Evolutionary conservation across 2,888 invertebrate species (phyloP).

Genomic region (Melanostoma mellinum): DNA sequence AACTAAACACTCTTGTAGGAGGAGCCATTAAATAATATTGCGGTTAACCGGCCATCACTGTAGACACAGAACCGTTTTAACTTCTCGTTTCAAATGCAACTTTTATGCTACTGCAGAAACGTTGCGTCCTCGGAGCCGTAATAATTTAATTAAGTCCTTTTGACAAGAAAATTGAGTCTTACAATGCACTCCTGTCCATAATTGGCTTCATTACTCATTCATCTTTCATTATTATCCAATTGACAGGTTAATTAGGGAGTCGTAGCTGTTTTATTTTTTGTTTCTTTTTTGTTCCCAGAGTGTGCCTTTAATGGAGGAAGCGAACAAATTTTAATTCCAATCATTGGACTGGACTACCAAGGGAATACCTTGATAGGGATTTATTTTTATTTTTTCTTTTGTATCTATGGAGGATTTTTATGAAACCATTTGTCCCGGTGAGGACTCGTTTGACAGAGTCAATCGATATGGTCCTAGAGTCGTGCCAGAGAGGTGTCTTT

Average conservation of each 20-base stretch:
- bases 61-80: conserved; percentile 17
- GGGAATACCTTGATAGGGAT: conserved; percentile 12
- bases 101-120: conserved; percentile 14
- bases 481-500: conserved; percentile 12
- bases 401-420: conserved; percentile 23
- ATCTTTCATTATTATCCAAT: conserved; percentile 77
- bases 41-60: conserved; percentile 3
- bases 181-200: conserved; percentile 70
- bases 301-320: not conserved
- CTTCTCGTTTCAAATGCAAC: conserved; percentile 37
- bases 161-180: conserved; percentile 71
- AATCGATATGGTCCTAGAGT: conserved; percentile 37
- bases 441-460: conserved; percentile 29
- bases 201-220: conserved; percentile 78
- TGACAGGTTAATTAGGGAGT: conserved; percentile 78
- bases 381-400: not conserved
- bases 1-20: conserved; percentile 38
- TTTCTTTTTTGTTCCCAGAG: not conserved
- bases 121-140: conserved; percentile 56
- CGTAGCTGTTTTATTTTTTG: conserved; percentile 44
- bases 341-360: conserved; percentile 16
- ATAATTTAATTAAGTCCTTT: conserved; percentile 78
- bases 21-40: conserved; percentile 55
- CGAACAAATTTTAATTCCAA: conserved; percentile 42
- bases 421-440: conserved; percentile 39